phyloP scores from a whole-genome alignment of 2,888 invertebrate genomes.

The Scaptomyza caliginosa region DNA sequence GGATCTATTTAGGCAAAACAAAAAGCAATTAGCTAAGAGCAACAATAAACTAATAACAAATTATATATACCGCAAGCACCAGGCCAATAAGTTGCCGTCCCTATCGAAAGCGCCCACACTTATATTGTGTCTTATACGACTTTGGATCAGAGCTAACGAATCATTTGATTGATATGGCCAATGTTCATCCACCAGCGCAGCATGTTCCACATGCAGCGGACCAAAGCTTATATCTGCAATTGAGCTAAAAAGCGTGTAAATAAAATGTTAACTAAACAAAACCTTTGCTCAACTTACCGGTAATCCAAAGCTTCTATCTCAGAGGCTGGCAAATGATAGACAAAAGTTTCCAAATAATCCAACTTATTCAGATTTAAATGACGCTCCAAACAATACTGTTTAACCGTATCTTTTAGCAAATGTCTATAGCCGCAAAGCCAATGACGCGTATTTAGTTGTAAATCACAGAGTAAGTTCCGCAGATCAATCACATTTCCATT shows the following conservation, averaged over 20 bases:
- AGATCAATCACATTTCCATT: conserved; percentile 23
- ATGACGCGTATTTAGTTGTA: conserved; percentile 5
- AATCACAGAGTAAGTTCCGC: conserved; percentile 2
- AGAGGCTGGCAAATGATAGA: conserved; percentile 16
- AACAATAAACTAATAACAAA: neutral
- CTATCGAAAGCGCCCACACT: conserved; percentile 23
- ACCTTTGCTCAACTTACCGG: conserved; percentile 1
- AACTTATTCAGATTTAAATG: conserved; percentile 12
- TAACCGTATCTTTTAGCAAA: conserved; percentile 4
- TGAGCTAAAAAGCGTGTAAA: conserved; percentile 7
- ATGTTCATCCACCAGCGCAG: conserved; percentile 11
- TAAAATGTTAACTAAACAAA: neutral
- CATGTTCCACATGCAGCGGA: conserved; percentile 14
- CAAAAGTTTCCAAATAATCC: conserved; percentile 25
- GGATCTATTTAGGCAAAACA: neutral
- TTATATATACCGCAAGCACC: conserved; percentile 29
- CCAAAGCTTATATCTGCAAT: conserved; percentile 22
- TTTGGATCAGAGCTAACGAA: conserved; percentile 10
- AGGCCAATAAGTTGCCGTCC: conserved; percentile 16
- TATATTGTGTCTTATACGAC: conserved; percentile 11
- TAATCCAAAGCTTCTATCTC: conserved; percentile 6
- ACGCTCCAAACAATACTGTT: conserved; percentile 7
- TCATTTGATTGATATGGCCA: conserved; percentile 22
- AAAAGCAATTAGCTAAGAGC: neutral
- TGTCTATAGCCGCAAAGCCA: conserved; percentile 24